Evolutionary conservation across 1,140 invertebrate genomes (phyloP).

Genomic region (Lerema accius): DNA sequence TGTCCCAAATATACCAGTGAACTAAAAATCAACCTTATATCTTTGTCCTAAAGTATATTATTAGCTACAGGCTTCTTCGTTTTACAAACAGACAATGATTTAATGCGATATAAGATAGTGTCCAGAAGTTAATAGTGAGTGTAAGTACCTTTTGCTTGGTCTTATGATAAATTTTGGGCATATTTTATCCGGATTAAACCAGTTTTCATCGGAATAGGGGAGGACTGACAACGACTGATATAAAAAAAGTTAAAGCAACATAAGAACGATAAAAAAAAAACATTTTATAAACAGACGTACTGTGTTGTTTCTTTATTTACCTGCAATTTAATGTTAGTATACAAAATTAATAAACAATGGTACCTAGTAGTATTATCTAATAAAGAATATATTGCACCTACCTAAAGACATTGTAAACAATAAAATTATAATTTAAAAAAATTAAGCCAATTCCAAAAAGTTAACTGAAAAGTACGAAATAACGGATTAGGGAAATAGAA

Average conservation of each 20-base stretch:
- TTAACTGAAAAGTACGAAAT: too few relatives aligned
- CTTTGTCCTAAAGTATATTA: neutral
- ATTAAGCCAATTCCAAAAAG: too few relatives aligned
- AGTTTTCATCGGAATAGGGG: constrained; percentile 9
- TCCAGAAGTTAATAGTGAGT: constrained; percentile 58
- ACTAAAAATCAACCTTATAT: constrained; percentile 7
- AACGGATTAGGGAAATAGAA: too few relatives aligned
- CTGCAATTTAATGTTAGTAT: too few relatives aligned
- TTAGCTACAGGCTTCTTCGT: neutral
- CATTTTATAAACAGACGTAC: too few relatives aligned
- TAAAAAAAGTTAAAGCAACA: neutral
- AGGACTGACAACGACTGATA: neutral
- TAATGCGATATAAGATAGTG: constrained; percentile 56
- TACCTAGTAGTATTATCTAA: too few relatives aligned
- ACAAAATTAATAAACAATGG: too few relatives aligned
- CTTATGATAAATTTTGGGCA: constrained; percentile 48
- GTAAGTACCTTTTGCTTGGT: constrained; percentile 55
- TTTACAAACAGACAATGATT: constrained; percentile 38
- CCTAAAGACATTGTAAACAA: too few relatives aligned
- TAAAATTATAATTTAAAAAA: too few relatives aligned
- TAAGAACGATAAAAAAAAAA: too few relatives aligned
- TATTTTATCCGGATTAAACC: constrained; percentile 43
- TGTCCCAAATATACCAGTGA: neutral
- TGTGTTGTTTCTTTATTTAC: too few relatives aligned
- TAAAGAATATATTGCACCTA: too few relatives aligned